These are phyloP conservation scores for Psettodes erumei DNA, from an alignment of 2,113 vertebrate species.

Conservation along the genomic window DNA sequence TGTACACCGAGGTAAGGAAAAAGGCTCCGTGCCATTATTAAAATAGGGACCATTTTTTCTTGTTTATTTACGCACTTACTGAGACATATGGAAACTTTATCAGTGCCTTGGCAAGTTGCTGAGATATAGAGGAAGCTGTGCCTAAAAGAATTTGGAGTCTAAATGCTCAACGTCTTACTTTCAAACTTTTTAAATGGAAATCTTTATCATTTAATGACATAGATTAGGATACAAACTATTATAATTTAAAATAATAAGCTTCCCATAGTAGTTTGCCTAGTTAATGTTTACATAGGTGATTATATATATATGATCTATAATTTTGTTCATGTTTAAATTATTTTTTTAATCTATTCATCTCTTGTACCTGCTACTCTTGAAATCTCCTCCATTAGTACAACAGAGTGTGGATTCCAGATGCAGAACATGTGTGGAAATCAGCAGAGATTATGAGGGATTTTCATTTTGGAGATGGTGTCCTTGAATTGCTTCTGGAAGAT, in stretches of 20 bases:
- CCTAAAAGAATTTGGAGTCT: not conserved
- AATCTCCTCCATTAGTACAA: slow-evolving; percentile 86
- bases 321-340: not conserved
- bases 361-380: not conserved
- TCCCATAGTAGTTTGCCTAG: not conserved
- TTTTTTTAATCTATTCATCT: not conserved
- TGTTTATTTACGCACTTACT: not conserved
- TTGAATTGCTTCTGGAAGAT: slow-evolving; percentile 89
- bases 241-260: not conserved
- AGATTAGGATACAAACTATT: not conserved
- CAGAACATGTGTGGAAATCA: slow-evolving; percentile 93
- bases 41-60: not conserved
- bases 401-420: slow-evolving; percentile 95
- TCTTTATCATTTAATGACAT: not conserved
- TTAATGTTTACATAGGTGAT: not conserved
- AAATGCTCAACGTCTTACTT: not conserved
- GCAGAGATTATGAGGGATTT: slow-evolving; percentile 92
- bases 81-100: slow-evolving; percentile 72
- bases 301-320: no score
- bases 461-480: slow-evolving; percentile 81
- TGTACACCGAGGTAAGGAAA: slow-evolving; percentile 91
- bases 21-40: not conserved
- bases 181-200: not conserved
- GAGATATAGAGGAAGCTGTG: not conserved
- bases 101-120: not conserved